These are phyloP conservation scores for Myotis lucifugus DNA, from an alignment of 2,113 vertebrate genomes.

Conservation along the genomic window DNA sequence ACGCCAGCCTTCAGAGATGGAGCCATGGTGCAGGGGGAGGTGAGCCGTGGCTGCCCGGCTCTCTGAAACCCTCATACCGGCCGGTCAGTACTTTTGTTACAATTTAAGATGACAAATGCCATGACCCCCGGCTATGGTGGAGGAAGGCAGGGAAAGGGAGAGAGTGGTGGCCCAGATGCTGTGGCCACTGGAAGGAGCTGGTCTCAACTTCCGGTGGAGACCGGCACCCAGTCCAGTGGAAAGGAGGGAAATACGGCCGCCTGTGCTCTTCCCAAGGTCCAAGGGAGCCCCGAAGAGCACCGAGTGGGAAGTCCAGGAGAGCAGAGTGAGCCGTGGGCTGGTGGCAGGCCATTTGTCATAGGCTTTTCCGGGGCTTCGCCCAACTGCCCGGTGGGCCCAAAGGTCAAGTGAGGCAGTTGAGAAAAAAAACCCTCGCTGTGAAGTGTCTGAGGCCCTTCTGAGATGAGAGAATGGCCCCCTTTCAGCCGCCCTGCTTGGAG, in stretches of 20 bases:
- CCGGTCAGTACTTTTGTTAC: not conserved
- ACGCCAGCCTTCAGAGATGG: not conserved
- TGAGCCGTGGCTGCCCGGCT: not conserved
- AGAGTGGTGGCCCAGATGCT: not conserved
- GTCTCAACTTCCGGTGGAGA: not conserved
- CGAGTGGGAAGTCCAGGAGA: not conserved
- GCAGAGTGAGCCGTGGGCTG: not conserved
- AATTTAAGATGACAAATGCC: not conserved
- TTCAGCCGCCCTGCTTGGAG: slow-evolving; percentile 59
- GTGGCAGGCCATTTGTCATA: not conserved
- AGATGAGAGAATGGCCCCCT: slow-evolving; percentile 65
- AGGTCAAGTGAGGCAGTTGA: slow-evolving; percentile 73
- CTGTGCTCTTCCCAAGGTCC: not conserved
- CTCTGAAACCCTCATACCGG: not conserved
- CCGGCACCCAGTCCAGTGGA: no score
- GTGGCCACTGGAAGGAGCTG: not conserved
- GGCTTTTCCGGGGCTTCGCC: not conserved
- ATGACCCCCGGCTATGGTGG: accelerated
- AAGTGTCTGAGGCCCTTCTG: slow-evolving; percentile 43
- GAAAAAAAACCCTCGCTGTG: not conserved
- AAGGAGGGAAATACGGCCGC: not conserved
- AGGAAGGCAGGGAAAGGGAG: not conserved
- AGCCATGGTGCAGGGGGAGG: not conserved
- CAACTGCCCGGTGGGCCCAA: not conserved
- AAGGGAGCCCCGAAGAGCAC: not conserved